phyloP scores from a whole-genome alignment of 2,888 invertebrate genomes.

The Acrocyrtus sp. region DNA sequence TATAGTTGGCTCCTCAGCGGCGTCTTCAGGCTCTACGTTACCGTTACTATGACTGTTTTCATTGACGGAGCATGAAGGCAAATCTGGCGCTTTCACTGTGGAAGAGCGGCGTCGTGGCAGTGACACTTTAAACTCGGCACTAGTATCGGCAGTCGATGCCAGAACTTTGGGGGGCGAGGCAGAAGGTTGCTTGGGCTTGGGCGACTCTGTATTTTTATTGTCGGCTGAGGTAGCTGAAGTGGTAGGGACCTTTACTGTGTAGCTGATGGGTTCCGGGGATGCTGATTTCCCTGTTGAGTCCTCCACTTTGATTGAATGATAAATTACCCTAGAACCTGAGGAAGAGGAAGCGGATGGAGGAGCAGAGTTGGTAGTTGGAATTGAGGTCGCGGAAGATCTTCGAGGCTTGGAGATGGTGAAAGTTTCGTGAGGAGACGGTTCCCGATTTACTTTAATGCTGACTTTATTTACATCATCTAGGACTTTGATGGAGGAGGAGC shows the following conservation, averaged over 20 bases:
- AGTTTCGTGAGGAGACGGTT: constrained; percentile 45
- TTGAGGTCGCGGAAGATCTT: constrained; percentile 22
- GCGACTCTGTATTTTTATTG: neutral
- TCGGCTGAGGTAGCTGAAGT: neutral
- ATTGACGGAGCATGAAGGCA: constrained; percentile 25
- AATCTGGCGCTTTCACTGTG: constrained; percentile 25
- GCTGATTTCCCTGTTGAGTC: constrained; percentile 26
- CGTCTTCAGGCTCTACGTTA: constrained; percentile 28
- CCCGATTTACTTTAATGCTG: constrained; percentile 33
- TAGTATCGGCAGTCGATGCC: constrained; percentile 22
- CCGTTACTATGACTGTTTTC: constrained; percentile 52
- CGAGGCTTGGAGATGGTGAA: constrained; percentile 37
- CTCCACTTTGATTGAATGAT: constrained; percentile 52
- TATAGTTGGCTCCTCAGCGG: neutral
- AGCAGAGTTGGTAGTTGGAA: neutral
- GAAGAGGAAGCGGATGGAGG: neutral
- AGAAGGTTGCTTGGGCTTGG: neutral
- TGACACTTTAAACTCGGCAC: constrained; percentile 53
- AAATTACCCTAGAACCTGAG: constrained; percentile 45
- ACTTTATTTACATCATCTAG: constrained; percentile 34
- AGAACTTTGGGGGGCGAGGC: constrained; percentile 5
- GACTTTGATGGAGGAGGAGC: neutral
- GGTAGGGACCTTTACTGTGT: constrained; percentile 36
- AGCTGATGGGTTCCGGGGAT: constrained; percentile 51
- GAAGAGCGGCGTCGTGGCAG: constrained; percentile 48